Percentiles rank a stretch among this genome's conserved stretches.
Conservation (phyloP, 2,113 vertebrate species). For the Gambusia holbrooki region DNA sequence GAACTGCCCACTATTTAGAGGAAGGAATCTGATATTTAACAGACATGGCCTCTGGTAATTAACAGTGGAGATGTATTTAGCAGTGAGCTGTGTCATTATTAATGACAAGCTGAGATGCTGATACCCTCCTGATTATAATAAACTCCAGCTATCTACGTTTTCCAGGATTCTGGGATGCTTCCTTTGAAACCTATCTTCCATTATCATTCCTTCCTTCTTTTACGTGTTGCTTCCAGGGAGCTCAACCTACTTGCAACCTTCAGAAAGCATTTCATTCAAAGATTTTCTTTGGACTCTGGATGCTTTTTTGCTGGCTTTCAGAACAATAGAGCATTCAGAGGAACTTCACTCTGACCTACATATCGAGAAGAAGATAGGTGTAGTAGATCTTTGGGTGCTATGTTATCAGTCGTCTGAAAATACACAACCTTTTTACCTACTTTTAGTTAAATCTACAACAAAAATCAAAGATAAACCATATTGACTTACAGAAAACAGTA, state of each 20-base stretch:
- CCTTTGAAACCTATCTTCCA: background rate
- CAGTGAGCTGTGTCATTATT: slow-evolving; percentile 86
- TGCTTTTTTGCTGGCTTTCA: background rate
- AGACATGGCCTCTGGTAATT: slow-evolving; percentile 89
- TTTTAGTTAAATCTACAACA: no score
- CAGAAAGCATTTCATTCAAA: background rate
- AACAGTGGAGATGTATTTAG: slow-evolving; percentile 90
- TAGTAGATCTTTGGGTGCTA: no score
- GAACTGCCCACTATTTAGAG: slow-evolving; percentile 86
- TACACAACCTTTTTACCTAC: no score
- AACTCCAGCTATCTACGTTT: slow-evolving; percentile 11
- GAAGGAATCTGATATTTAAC: slow-evolving; percentile 94
- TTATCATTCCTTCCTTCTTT: background rate
- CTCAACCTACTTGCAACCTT: background rate
- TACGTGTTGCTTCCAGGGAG: background rate
- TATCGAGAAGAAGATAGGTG: no score
- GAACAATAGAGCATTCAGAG: background rate
- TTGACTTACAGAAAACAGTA: no score
- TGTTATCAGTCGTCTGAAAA: no score
- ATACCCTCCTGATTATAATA: slow-evolving; percentile 84
- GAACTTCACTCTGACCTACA: background rate
- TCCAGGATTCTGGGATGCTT: slow-evolving; percentile 7
- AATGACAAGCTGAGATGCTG: slow-evolving; percentile 81
- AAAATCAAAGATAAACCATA: no score
- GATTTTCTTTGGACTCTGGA: background rate